Conservation (phyloP, 2,888 invertebrate genomes). For the Coelopa pilipes region DNA sequence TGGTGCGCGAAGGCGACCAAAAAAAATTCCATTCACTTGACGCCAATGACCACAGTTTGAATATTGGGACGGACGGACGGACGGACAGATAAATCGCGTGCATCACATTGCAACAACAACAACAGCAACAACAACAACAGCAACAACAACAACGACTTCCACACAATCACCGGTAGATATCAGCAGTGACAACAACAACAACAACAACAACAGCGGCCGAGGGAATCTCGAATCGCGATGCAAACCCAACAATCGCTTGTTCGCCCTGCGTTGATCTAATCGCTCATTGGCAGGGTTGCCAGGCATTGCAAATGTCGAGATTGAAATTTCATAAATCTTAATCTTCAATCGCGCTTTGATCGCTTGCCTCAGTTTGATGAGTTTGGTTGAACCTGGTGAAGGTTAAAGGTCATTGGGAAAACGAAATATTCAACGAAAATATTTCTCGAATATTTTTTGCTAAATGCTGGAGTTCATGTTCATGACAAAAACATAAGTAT, state of each 20-base stretch:
- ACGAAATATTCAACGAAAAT: no score
- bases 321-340: no score
- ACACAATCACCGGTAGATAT: not conserved
- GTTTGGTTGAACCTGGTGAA: no score
- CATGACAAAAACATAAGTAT: no score
- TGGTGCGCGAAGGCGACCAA: not conserved
- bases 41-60: not conserved
- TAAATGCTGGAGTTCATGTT: no score
- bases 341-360: no score
- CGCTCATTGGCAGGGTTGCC: not conserved
- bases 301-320: no score
- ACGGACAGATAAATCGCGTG: not conserved
- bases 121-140: not conserved
- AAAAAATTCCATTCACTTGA: slow-evolving; percentile 3
- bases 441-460: no score
- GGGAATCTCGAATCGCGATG: not conserved
- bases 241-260: not conserved
- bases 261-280: not conserved
- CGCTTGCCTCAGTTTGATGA: no score
- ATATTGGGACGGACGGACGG: not conserved
- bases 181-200: not conserved
- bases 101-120: not conserved
- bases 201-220: not conserved
- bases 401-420: no score
- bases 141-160: not conserved